Conservation (phyloP, 2,113 vertebrate species). For the Etheostoma spectabile region DNA sequence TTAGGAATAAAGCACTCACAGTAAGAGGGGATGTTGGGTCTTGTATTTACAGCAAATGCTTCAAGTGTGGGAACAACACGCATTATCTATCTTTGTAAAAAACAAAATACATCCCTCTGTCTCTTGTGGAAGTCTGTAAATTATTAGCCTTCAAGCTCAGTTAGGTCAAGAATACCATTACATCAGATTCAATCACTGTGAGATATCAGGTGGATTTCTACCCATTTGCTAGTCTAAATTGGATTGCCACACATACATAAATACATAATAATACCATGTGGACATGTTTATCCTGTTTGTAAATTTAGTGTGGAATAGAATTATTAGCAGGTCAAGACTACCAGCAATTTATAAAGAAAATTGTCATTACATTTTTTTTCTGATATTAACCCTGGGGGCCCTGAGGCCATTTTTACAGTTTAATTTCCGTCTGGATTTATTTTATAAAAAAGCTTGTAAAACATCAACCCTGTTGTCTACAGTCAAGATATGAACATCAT, state of each 20-base stretch:
- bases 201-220: slow-evolving; percentile 53
- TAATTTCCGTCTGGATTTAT: too few relatives aligned
- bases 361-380: not conserved
- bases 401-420: too few relatives aligned
- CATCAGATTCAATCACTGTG: slow-evolving; percentile 58
- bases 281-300: slow-evolving; percentile 46
- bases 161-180: slow-evolving; percentile 53
- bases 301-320: slow-evolving; percentile 40
- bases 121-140: slow-evolving; percentile 29
- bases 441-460: too few relatives aligned
- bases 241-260: slow-evolving; percentile 55
- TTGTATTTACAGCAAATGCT: slow-evolving; percentile 8
- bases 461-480: too few relatives aligned
- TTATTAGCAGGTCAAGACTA: slow-evolving; percentile 20
- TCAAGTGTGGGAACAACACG: not conserved
- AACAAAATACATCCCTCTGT: slow-evolving; percentile 24
- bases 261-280: slow-evolving; percentile 30
- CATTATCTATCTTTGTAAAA: not conserved
- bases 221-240: slow-evolving; percentile 62
- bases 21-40: not conserved
- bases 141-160: slow-evolving; percentile 53
- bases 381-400: too few relatives aligned
- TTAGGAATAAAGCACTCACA: not conserved
- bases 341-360: slow-evolving; percentile 22
- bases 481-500: too few relatives aligned